Percentiles rank a stretch among this genome's conserved stretches.
These are phyloP conservation scores for Drosophila asahinai DNA, from an alignment of 1,140 invertebrate genomes.

Conservation along the genomic window DNA sequence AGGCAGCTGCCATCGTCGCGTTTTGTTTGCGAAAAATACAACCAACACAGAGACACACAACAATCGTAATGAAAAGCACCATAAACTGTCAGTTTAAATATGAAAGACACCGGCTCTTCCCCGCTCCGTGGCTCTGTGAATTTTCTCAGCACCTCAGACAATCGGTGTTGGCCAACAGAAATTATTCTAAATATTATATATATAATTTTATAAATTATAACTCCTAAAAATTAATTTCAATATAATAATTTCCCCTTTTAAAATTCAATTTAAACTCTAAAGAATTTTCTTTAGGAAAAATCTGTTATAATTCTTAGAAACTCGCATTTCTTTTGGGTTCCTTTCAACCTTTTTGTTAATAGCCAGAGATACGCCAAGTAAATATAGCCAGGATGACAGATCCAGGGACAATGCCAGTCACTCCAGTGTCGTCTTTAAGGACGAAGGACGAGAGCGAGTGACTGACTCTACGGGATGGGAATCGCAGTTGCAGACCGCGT, in stretches of 20 bases:
- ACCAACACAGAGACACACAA: constrained; percentile 60
- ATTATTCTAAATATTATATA: not conserved
- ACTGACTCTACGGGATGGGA: constrained; percentile 6
- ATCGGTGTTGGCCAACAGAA: not conserved
- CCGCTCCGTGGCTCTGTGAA: not conserved
- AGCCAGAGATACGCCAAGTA: not conserved
- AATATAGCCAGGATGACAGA: constrained; percentile 10
- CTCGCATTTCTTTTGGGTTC: too few species aligned
- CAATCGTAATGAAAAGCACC: constrained; percentile 81
- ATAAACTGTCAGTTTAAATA: constrained; percentile 83
- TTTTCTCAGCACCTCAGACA: constrained; percentile 8
- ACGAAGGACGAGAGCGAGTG: not conserved
- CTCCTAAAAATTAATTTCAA: too few species aligned
- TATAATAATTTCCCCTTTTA: too few species aligned
- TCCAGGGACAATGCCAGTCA: constrained; percentile 14
- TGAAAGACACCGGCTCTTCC: constrained; percentile 53
- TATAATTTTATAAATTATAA: too few species aligned
- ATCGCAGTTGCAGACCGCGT: constrained; percentile 23
- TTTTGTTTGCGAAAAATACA: constrained; percentile 70
- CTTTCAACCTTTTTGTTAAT: too few species aligned
- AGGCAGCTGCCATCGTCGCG: constrained; percentile 19
- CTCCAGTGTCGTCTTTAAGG: constrained; percentile 23
- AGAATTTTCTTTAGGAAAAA: too few species aligned
- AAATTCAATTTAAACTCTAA: too few species aligned
- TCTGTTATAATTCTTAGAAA: too few species aligned